These are phyloP conservation scores for Rhadina sibilatrix DNA, from an alignment of 2,113 vertebrate genomes.

Conservation along the genomic window DNA sequence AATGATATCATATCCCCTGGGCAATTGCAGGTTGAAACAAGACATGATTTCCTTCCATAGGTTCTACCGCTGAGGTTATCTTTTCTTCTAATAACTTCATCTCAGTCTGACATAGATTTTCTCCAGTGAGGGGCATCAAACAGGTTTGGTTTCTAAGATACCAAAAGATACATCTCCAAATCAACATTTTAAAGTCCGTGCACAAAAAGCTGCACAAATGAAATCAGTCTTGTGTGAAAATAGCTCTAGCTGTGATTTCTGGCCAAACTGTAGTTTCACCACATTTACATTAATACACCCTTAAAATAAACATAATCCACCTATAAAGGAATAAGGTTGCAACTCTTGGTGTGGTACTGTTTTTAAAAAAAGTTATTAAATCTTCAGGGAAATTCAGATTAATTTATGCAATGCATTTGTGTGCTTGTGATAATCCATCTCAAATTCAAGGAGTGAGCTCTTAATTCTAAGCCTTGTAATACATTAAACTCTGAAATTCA, in stretches of 20 bases:
- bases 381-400: background rate
- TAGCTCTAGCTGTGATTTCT: background rate
- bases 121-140: background rate
- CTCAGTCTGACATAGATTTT: background rate
- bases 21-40: background rate
- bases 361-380: background rate
- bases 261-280: background rate
- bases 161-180: slow-evolving; percentile 10
- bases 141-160: slow-evolving; percentile 50
- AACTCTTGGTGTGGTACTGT: background rate
- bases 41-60: background rate
- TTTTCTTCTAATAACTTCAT: background rate
- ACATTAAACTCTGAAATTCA: slow-evolving; percentile 34
- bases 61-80: background rate
- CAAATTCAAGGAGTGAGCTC: slow-evolving; percentile 27
- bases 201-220: background rate
- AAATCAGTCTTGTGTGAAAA: background rate
- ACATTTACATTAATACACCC: background rate
- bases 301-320: background rate
- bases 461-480: slow-evolving; percentile 47
- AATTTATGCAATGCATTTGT: background rate
- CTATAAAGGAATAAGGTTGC: background rate
- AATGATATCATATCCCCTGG: fast-evolving
- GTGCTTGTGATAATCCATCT: slow-evolving; percentile 20
- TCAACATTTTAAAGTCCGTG: background rate